Conservation (phyloP, 2,888 invertebrate species). For the Standfussiana lucernea region DNA sequence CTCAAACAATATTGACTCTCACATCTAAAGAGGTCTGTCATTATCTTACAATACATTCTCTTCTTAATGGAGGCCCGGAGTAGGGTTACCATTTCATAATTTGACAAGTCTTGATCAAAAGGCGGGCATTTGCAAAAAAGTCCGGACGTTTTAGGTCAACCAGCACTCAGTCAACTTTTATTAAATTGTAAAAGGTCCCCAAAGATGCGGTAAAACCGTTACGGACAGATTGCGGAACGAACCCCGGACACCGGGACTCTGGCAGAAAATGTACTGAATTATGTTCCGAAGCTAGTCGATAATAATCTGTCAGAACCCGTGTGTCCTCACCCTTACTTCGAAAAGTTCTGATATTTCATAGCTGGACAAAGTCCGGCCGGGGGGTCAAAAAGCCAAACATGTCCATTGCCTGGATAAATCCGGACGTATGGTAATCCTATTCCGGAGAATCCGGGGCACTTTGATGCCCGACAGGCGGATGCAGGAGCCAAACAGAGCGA, state of each 20-base stretch:
- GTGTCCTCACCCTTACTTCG: neutral
- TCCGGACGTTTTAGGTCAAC: neutral
- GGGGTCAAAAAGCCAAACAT: neutral
- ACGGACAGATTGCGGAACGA: neutral
- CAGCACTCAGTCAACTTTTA: neutral
- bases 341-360: neutral
- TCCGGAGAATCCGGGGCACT: constrained; percentile 34
- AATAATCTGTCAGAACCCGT: neutral
- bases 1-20: constrained; percentile 64
- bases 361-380: neutral
- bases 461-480: constrained; percentile 66
- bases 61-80: constrained; percentile 64
- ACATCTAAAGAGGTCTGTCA: constrained; percentile 60
- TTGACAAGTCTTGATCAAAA: neutral
- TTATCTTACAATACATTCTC: constrained; percentile 65
- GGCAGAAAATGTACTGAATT: neutral
- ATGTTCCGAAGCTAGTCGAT: neutral
- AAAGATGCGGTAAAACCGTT: neutral
- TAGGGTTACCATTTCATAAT: constrained; percentile 44
- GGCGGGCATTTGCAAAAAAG: neutral
- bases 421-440: constrained; percentile 8
- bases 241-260: neutral
- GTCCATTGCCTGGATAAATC: neutral
- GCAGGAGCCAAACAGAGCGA: constrained; percentile 65
- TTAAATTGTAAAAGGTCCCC: neutral